Conservation (phyloP, 2,797 vertebrate species). For the Coregonus sp. region DNA sequence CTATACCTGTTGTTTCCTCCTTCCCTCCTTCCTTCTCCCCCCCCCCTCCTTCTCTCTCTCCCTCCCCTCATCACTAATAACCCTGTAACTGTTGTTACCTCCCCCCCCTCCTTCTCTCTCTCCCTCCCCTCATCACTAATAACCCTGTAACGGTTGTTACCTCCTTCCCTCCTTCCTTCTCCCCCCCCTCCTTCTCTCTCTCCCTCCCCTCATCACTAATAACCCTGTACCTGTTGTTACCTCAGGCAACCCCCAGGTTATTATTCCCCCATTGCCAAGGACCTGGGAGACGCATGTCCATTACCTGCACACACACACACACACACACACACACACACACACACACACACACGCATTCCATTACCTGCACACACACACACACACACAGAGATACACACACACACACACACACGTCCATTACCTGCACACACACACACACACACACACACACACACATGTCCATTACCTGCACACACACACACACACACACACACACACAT, state of each 20-base stretch:
- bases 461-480: not conserved
- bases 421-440: constrained; percentile 20
- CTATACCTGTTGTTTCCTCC: constrained; percentile 76
- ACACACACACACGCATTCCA: too few species aligned
- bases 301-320: constrained; percentile 54
- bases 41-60: constrained; percentile 21
- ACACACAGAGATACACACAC: not conserved
- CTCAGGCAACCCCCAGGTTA: constrained; percentile 76
- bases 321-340: too few species aligned
- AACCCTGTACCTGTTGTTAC: constrained; percentile 76
- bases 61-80: not conserved
- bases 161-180: constrained; percentile 6
- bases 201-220: constrained; percentile 65
- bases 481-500: constrained; percentile 45
- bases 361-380: too few species aligned
- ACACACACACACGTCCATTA: constrained; percentile 62
- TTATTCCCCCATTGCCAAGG: constrained; percentile 79
- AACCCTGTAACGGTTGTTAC: too few species aligned
- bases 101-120: constrained; percentile 7
- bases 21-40: constrained; percentile 18
- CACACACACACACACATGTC: too few species aligned
- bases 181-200: constrained; percentile 33
- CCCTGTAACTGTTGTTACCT: too few species aligned
- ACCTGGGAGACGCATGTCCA: constrained; percentile 75
- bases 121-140: constrained; percentile 36